Evolutionary conservation across 2,113 vertebrate genomes (phyloP).

Genomic region (Tetrax tetrax): DNA sequence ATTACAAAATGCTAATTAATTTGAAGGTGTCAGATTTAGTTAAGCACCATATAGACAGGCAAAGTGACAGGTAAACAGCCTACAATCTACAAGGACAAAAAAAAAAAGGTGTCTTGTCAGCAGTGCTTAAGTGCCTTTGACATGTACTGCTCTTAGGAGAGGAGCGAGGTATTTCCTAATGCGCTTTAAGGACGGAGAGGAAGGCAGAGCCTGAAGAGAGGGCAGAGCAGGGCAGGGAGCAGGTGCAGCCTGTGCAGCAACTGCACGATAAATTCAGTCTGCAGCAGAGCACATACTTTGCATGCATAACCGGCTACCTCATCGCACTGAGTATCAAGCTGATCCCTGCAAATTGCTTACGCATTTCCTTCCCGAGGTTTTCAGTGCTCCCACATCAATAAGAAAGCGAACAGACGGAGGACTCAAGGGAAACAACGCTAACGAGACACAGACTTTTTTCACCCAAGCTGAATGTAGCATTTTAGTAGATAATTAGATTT

Average conservation of each 20-base stretch:
- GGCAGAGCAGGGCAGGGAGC: slow-evolving; percentile 32
- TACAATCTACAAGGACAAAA: neutral
- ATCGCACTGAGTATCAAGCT: neutral
- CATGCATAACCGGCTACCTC: neutral
- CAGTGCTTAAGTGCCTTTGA: neutral
- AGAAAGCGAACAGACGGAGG: neutral
- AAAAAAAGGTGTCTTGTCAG: neutral
- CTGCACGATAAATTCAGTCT: neutral
- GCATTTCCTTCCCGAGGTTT: neutral
- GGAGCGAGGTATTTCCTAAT: neutral
- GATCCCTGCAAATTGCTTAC: neutral
- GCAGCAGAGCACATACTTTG: neutral
- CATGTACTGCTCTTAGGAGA: neutral
- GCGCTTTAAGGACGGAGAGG: neutral
- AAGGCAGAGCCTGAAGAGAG: neutral
- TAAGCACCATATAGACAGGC: neutral
- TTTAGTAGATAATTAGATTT: slow-evolving; percentile 7
- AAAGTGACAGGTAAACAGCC: slow-evolving; percentile 19
- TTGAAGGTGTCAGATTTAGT: slow-evolving; percentile 19
- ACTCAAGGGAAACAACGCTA: neutral
- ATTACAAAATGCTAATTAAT: slow-evolving; percentile 44
- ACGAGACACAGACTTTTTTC: neutral
- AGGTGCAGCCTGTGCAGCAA: slow-evolving; percentile 33
- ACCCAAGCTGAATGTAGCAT: neutral
- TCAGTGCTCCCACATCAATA: neutral